phyloP scores from a whole-genome alignment of 1,140 invertebrate species.

The Zaprionus kolodkinae region DNA sequence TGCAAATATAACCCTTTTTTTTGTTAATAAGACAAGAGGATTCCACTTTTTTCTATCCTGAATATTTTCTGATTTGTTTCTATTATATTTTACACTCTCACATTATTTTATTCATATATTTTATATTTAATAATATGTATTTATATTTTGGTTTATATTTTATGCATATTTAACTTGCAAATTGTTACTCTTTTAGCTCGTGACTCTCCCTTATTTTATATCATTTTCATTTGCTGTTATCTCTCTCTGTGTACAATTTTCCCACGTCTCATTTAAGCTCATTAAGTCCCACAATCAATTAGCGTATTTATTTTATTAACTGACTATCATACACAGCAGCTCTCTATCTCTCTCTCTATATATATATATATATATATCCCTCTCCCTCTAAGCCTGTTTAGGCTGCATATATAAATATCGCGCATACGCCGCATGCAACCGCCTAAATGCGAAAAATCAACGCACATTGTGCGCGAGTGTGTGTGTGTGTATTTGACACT shows the following conservation, averaged over 20 bases:
- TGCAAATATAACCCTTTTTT: no score
- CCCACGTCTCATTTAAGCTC: constrained; percentile 8
- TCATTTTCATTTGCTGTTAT: background rate
- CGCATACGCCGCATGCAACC: constrained; percentile 39
- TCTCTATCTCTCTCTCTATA: background rate
- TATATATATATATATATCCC: no score
- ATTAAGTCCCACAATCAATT: constrained; percentile 8
- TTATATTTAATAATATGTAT: no score
- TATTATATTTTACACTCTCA: no score
- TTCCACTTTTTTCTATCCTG: no score
- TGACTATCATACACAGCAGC: background rate
- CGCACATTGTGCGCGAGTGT: background rate
- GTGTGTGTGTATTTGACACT: constrained; percentile 20
- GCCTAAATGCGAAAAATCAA: constrained; percentile 24
- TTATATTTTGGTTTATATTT: no score
- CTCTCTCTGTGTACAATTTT: background rate
- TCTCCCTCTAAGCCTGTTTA: background rate
- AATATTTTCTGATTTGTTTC: no score
- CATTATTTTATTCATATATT: no score
- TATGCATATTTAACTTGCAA: no score
- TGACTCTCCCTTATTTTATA: no score
- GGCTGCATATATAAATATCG: constrained; percentile 7
- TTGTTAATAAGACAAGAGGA: no score
- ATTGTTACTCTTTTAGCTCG: no score
- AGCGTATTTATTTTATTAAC: constrained; percentile 14